Evolutionary conservation across 2,797 vertebrate genomes (phyloP), one percentile per base, ranked within the genome.

Genomic region (Helarctos malayanus): DNA sequence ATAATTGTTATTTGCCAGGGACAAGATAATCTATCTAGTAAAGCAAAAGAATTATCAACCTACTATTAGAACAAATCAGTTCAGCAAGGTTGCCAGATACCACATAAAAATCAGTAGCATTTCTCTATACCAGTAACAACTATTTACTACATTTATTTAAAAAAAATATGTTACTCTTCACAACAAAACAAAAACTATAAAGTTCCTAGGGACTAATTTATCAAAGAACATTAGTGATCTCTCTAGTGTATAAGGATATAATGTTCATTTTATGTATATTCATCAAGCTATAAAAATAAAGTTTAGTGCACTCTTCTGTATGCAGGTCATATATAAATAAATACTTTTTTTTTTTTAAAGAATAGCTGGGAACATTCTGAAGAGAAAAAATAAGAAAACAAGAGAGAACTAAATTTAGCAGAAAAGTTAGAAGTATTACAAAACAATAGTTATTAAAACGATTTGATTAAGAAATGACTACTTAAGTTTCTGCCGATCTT

Each of bases 381-480:
- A 87, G 61, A 87, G 35, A 56, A 79, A 90, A 78, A 82, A 83
- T 59, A 69, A 18, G 25, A 81, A 12, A 76, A 68, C 3, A 80
- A 59, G 41, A 59, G 5, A 18, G 18, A 91, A 61, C 15, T 63
- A 92, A 49, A 41, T 0, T 61, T 82, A 29, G 14, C 75, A 93
- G 61, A 93, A 88, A 76, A 76, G 88, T 75, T 90, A 27, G 19
- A 82, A 87, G 27, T 65, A 68, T 87, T 79, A 56, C 18, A 75
- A 76, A 90, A 49, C 29, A 63, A n/a, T 1, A 78, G 61, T 82
- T 63, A 71, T 59, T 61, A 19, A 45, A 91, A 38, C 27, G 73
- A 73, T 81, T 81, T 85, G 52, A 82, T 94, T 81, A 69, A 85
- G 73, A 92, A 85, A 81, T 54, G 23, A 85, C 35, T 76, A 49